Conservation (phyloP, 1,140 invertebrate species). For the Trachelipus rathkii region DNA sequence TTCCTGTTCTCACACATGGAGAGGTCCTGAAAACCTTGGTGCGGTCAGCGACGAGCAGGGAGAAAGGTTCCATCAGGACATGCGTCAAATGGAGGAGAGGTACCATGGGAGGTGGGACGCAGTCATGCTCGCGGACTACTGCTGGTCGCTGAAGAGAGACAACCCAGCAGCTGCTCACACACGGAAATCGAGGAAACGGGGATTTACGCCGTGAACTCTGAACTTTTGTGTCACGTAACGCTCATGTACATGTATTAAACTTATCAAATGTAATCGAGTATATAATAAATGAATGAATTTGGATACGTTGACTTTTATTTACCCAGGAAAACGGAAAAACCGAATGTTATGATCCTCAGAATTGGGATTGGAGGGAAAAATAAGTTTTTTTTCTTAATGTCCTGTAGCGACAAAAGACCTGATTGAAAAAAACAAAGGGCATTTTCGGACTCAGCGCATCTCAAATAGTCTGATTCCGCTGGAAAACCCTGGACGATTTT, state of each 20-base stretch:
- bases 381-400: background rate
- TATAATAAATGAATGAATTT: background rate
- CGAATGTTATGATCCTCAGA: background rate
- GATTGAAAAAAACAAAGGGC: background rate
- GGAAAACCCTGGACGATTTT: background rate
- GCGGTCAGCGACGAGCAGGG: slow-evolving; percentile 47
- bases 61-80: slow-evolving; percentile 51
- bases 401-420: background rate
- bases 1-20: slow-evolving; percentile 19
- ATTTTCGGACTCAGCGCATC: slow-evolving; percentile 18
- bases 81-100: slow-evolving; percentile 38
- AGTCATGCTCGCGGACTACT: slow-evolving; percentile 10
- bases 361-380: background rate
- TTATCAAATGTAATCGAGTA: background rate
- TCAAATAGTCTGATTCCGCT: slow-evolving; percentile 1
- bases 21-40: slow-evolving; percentile 34
- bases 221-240: background rate
- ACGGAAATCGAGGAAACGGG: slow-evolving; percentile 5
- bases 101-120: slow-evolving; percentile 44
- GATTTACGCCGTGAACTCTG: background rate
- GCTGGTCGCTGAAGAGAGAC: slow-evolving; percentile 9
- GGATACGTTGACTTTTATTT: slow-evolving; percentile 4
- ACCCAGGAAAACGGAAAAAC: background rate
- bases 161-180: slow-evolving; percentile 16
- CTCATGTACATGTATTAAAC: slow-evolving; percentile 6